Evolutionary conservation across 2,113 vertebrate genomes (phyloP).

Genomic region (Psophia crepitans): DNA sequence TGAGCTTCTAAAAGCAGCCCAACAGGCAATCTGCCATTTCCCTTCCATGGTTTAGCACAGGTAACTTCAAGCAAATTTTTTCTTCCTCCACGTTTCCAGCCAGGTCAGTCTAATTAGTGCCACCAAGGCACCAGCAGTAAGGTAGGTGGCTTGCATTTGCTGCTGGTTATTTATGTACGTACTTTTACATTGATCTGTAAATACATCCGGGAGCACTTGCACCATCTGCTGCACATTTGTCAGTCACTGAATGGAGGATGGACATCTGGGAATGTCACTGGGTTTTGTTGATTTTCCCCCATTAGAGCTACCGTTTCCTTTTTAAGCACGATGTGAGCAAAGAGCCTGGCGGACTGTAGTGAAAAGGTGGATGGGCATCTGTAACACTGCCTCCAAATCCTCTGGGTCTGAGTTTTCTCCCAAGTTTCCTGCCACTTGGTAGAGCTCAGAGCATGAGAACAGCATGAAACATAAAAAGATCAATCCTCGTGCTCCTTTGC

Average conservation of each 20-base stretch:
- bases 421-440: not conserved
- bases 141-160: not conserved
- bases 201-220: constrained; percentile 28
- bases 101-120: not conserved
- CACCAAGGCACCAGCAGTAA: not conserved
- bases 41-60: not conserved
- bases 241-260: not conserved
- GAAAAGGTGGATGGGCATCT: not conserved
- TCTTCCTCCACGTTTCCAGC: not conserved
- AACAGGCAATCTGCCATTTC: not conserved
- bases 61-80: not conserved
- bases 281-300: not conserved
- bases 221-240: constrained; percentile 38
- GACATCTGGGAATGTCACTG: constrained; percentile 27
- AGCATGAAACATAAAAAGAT: not conserved
- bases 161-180: not conserved
- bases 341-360: not conserved
- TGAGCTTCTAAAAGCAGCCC: not conserved
- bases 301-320: not conserved
- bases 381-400: not conserved
- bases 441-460: not conserved
- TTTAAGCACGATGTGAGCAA: not conserved
- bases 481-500: not conserved
- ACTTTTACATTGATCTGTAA: constrained; percentile 45
- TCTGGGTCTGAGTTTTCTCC: not conserved